phyloP scores from a whole-genome alignment of 92 coral and sea anemone genomes.

The Palythoa caribaeorum region DNA sequence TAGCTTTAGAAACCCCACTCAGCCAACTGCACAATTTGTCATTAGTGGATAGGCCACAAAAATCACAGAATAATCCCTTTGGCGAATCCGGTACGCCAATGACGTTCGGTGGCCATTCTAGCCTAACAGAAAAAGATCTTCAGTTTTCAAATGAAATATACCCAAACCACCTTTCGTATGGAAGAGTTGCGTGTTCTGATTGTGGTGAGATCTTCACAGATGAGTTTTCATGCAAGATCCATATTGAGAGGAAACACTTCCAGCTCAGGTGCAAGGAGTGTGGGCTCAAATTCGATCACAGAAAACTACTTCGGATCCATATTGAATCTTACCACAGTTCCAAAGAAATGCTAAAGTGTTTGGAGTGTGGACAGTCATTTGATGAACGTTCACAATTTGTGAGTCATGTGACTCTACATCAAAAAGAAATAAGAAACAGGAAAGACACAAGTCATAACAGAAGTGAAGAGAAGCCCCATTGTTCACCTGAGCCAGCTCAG shows the following conservation, averaged over 20 bases:
- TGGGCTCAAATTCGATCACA: slow-evolving; percentile 87
- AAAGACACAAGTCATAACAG: slow-evolving; percentile 29
- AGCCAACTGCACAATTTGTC: slow-evolving; percentile 1
- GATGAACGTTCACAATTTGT: slow-evolving; percentile 82
- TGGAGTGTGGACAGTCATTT: slow-evolving; percentile 85
- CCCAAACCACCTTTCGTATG: slow-evolving; percentile 27
- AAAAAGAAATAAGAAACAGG: slow-evolving; percentile 50
- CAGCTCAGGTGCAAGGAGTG: slow-evolving; percentile 87
- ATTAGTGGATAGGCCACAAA: not conserved
- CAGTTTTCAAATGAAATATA: not conserved
- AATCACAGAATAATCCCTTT: not conserved
- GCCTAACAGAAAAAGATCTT: not conserved
- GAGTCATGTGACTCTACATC: slow-evolving; percentile 88
- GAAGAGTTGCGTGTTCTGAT: slow-evolving; percentile 72
- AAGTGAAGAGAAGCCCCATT: slow-evolving; percentile 33
- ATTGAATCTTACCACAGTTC: slow-evolving; percentile 89
- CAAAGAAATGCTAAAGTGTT: slow-evolving; percentile 78
- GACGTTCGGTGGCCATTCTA: not conserved
- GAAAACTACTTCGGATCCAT: slow-evolving; percentile 84
- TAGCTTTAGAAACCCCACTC: not conserved
- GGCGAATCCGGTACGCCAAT: not conserved
- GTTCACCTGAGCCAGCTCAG: slow-evolving; percentile 37
- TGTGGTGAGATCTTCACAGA: slow-evolving; percentile 78
- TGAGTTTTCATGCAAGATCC: slow-evolving; percentile 68
- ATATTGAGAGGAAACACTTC: slow-evolving; percentile 81